phyloP scores from a whole-genome alignment of 1,140 invertebrate species.

The Drosophila azteca region DNA sequence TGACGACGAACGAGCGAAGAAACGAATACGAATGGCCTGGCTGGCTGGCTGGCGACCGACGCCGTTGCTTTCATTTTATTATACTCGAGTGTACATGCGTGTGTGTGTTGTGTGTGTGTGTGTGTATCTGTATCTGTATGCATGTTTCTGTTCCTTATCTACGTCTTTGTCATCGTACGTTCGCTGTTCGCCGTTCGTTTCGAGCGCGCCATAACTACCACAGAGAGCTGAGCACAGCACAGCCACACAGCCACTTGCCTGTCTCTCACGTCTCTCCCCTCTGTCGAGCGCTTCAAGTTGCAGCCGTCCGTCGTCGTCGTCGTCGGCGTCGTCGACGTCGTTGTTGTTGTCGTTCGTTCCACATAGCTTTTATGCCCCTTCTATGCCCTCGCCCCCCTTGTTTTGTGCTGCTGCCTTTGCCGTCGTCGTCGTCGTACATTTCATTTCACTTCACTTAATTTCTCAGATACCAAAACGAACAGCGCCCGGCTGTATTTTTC shows the following conservation, averaged over 20 bases:
- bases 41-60: constrained; percentile 18
- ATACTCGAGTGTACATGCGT: constrained; percentile 58
- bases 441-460: constrained; percentile 82
- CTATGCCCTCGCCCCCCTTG: constrained; percentile 18
- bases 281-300: constrained; percentile 66
- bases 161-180: constrained; percentile 78
- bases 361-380: constrained; percentile 70
- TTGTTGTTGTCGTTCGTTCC: constrained; percentile 54
- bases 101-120: constrained; percentile 46
- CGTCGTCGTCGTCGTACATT: constrained; percentile 79
- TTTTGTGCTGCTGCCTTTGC: constrained; percentile 60
- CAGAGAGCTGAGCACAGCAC: constrained; percentile 36
- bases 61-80: constrained; percentile 71
- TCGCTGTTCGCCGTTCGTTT: constrained; percentile 64
- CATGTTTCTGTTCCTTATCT: constrained; percentile 79
- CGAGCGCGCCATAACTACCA: constrained; percentile 79
- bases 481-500: constrained; percentile 67
- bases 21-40: constrained; percentile 56
- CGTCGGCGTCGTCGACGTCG: constrained; percentile 35
- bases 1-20: constrained; percentile 45
- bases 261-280: constrained; percentile 22
- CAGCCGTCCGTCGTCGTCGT: constrained; percentile 57
- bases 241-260: constrained; percentile 41
- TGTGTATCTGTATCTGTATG: constrained; percentile 49
- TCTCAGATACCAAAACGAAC: constrained; percentile 81